Evolutionary conservation across 2,113 vertebrate species (phyloP), one percentile per base, ranked within the genome.

Genomic region (Psittacula cyanocephala): DNA sequence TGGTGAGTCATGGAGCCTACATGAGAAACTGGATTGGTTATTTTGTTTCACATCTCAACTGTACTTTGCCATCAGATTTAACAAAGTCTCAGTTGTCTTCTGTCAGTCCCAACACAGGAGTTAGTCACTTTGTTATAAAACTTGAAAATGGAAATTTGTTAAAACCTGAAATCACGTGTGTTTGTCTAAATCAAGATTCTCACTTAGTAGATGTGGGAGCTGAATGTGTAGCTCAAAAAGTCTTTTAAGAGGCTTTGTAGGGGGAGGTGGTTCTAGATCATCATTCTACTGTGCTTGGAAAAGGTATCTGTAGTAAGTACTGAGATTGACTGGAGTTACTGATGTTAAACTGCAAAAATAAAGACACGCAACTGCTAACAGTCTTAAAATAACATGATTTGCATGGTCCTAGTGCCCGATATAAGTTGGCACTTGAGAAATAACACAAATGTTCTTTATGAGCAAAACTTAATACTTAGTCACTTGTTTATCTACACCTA

Each of bases 1-100:
- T 98, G 37, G 99, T 99, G 94, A 99, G 99, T 96, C 99, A 99
- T 1, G 99, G 99, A 3, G 99, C 98, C 14, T 99, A 98, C 96
- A 99, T 99, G 97, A 98, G 98, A 28, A 98, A 98, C 52, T 98
- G 98, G 93, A 81, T 99, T 35, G 96, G 86, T 82, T 99, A 99
- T 97, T 98, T 99, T 17, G 97, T 99, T 79, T 98, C 98, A 43
- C 98, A 99, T 81, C 97, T 99, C 17, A 86, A 93, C 59, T 99
- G 99, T 87, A 90, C 94, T 49, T 96, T 99, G 59, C 99, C 99
- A 16, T 60, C 90, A 5, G 81, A 97, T 35, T 81, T 98, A 70
- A 98, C 98, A 94, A 97, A 97, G 94, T 98, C 98, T 1, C 98
- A 99, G 47, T 71, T 99, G 53, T 97, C 97, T 18, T 98, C 98